Base-by-base conservation (phyloP, 2,113 vertebrate genomes). In the Centropus unirufus region DNA sequence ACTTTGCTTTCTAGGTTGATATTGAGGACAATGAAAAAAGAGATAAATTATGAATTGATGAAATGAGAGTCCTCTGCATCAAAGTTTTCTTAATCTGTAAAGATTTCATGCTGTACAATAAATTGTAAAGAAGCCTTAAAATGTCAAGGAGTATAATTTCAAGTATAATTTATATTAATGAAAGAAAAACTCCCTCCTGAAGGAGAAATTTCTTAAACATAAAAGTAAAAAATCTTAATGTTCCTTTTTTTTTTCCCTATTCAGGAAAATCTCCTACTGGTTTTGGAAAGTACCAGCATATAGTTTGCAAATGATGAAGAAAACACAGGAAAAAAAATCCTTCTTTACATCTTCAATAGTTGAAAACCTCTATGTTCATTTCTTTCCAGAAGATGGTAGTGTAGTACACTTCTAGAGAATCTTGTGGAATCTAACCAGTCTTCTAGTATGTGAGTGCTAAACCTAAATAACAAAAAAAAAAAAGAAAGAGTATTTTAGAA, bases 381-480 rank as follows among this genome's bases (percentile, higher is more conserved):
- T 30, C 36, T 80, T 84, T 78, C 97, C 98, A 98, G 97, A 90
- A 98, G 98, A 93, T 97, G 98, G 97, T 97, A 97, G 92, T 91
- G 39, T 70, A 95, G 42, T 74, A 94, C 46, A 92, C 67, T 47
- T 30, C 39, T 47, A 90, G 73, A 92, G 68, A 14, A 42, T 83
- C 58, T 36, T 40, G 30, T 36, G 70, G 14, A 51, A 34, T 9
- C 23, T 78, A 68, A 13, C 7, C 9, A 39, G 8, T 24, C 16
- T 70, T 80, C 14, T 8, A 75, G 6, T 44, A 5, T 46, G 8
- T 5, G 24, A 84, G 5, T 52, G 7, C 14, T 83, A 75, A 63
- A 82, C 36, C 26, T n/a, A 68, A 64, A 36, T 36, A 36, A 36
- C 36, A 36, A 36, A 36, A 36, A 36, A 36, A 36, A 87, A 49